A percentile compares a stretch with the other conserved stretches of the same genome.
Conservation (phyloP, 2,888 invertebrate species). For the Eupithecia abbreviata region DNA sequence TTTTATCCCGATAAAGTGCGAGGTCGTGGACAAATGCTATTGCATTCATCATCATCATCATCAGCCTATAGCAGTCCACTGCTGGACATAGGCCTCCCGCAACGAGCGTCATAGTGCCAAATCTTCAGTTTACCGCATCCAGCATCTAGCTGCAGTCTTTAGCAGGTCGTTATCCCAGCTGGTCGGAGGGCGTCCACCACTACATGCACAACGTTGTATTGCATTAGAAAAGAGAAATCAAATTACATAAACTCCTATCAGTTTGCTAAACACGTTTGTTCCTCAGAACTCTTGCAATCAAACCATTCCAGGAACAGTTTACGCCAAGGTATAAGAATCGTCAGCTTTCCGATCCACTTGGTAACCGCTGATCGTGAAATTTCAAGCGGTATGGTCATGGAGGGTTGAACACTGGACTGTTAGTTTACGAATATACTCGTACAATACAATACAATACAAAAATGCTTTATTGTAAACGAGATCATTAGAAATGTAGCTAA, state of each 20-base stretch:
- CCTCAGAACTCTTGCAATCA: constrained; percentile 18
- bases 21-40: neutral
- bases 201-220: too few relatives aligned
- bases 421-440: neutral
- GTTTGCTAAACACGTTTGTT: neutral
- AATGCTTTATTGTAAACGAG: too few relatives aligned
- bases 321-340: constrained; percentile 38
- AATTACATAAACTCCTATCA: neutral
- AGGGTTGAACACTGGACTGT: constrained; percentile 15
- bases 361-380: constrained; percentile 40
- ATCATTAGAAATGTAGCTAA: too few relatives aligned
- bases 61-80: too few relatives aligned
- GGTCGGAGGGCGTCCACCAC: too few relatives aligned
- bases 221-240: neutral
- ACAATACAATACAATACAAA: too few relatives aligned
- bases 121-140: too few relatives aligned
- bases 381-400: constrained; percentile 24
- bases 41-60: neutral
- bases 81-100: too few relatives aligned
- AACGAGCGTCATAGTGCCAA: too few relatives aligned
- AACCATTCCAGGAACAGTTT: constrained; percentile 39
- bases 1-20: neutral
- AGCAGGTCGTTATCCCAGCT: too few relatives aligned
- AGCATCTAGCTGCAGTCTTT: too few relatives aligned
- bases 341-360: constrained; percentile 44